Evolutionary conservation across 2,113 vertebrate genomes (phyloP), one percentile per base, ranked within the genome.

Genomic region (Psettodes erumei): DNA sequence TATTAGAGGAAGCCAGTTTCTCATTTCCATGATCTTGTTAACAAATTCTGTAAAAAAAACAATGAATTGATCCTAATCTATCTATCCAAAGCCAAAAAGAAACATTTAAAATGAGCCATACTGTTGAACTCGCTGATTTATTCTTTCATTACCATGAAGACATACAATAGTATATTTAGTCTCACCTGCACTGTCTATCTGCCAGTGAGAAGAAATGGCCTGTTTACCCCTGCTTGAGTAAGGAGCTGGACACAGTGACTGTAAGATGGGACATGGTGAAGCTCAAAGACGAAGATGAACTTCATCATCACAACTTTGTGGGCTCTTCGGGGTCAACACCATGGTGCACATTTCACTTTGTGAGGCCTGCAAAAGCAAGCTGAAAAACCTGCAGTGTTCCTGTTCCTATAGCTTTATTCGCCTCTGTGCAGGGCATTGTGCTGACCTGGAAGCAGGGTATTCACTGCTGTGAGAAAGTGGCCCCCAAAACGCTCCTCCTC

Each of bases 391-490:
- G 30, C 58, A 28, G n/a, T 35, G 69, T 77, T n/a, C 71, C 51
- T 18, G 33, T 56, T 77, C 51, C 62, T 53, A 3, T 42, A 43
- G 35, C 66, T 50, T 61, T 65, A 45, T 62, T 74, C 48, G 47
- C 51, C 51, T 61, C 61, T 38, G 10, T n/a, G 10, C 25, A 11
- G 30, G 48, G 19, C 58, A 69, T 62, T 70, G 55, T 74, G 55
- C 59, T 76, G 77, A 85, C 68, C 65, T 78, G 71, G 71, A 83
- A 80, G 77, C 65, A 61, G 33, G n/a, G 38, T 43, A 70, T 85
- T 9, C 79, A 80, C 12, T 7, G 50, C 73, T 82, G 69, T 76
- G 81, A 84, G 75, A 85, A 87, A 81, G 62, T 45, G 69, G 58
- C 60, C 83, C 73, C 70, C 23, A 51, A 64, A 78, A 72, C 4